phyloP scores from a whole-genome alignment of 2,888 invertebrate genomes.

The Drosophila buzzatii region DNA sequence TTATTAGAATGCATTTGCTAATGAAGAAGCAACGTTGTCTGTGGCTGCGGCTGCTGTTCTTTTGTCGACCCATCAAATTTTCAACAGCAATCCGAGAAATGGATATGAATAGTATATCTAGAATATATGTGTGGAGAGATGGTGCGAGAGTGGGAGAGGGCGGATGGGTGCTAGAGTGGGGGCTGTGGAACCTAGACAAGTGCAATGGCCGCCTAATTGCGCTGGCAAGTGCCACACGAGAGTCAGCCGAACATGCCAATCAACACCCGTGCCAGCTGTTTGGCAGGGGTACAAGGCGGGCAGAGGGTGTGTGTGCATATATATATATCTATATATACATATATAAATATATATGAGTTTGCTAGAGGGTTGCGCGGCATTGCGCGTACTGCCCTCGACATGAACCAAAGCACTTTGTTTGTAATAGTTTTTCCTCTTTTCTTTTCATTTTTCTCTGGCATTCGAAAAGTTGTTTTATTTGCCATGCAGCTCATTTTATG shows the following conservation, averaged over 20 bases:
- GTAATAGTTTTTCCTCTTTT: conserved; percentile 45
- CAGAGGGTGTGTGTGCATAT: background rate
- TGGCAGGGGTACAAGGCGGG: background rate
- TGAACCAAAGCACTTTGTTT: conserved; percentile 57
- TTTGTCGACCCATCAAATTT: conserved; percentile 66
- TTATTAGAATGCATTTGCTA: conserved; percentile 68
- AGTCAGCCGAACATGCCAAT: conserved; percentile 74
- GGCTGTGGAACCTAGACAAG: conserved; percentile 48
- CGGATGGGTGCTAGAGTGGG: background rate
- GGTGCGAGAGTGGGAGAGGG: background rate
- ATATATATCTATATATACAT: background rate
- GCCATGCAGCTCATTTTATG: conserved; percentile 71
- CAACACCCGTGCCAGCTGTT: conserved; percentile 63
- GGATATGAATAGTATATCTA: conserved; percentile 20
- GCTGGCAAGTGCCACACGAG: conserved; percentile 69
- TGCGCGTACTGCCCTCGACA: conserved; percentile 19
- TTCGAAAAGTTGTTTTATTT: conserved; percentile 68
- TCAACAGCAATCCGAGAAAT: conserved; percentile 49
- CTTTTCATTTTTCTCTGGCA: conserved; percentile 8
- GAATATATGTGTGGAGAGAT: conserved; percentile 5
- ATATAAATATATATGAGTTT: background rate
- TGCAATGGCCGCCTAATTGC: conserved; percentile 79
- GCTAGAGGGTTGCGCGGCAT: conserved; percentile 16
- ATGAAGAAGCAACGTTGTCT: conserved; percentile 52
- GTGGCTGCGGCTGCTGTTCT: conserved; percentile 50